phyloP scores from a whole-genome alignment of 2,113 vertebrate species.

The Tyto alba region DNA sequence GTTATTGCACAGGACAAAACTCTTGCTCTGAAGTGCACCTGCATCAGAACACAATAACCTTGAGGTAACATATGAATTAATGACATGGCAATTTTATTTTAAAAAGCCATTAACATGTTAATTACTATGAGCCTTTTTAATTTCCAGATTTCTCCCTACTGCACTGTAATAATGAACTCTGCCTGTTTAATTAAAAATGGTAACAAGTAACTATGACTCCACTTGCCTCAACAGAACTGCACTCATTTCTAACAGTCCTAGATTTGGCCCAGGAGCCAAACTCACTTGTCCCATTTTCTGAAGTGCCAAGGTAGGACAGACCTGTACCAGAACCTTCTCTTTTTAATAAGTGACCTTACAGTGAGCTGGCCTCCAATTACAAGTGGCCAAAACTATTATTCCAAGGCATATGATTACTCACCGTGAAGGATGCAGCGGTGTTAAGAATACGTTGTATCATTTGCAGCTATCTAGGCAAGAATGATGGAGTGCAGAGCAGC shows the following conservation, averaged over 20 bases:
- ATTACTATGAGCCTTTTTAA: background rate
- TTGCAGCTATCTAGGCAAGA: background rate
- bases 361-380: background rate
- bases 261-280: background rate
- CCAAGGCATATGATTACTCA: background rate
- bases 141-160: background rate
- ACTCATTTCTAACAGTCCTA: background rate
- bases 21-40: background rate
- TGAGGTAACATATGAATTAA: background rate
- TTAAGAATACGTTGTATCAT: background rate
- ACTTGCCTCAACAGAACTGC: background rate
- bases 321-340: background rate
- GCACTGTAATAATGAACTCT: background rate
- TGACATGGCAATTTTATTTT: background rate
- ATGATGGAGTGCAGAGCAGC: accelerated
- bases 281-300: background rate
- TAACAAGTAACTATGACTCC: background rate
- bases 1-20: background rate
- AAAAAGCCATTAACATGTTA: background rate
- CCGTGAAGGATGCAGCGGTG: background rate
- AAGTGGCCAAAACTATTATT: background rate
- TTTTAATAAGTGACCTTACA: background rate
- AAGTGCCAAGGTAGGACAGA: background rate
- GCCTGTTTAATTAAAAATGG: background rate
- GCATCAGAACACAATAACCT: background rate